phyloP scores from a whole-genome alignment of 2,888 invertebrate genomes.

The Hydroisotoma schaefferi region DNA sequence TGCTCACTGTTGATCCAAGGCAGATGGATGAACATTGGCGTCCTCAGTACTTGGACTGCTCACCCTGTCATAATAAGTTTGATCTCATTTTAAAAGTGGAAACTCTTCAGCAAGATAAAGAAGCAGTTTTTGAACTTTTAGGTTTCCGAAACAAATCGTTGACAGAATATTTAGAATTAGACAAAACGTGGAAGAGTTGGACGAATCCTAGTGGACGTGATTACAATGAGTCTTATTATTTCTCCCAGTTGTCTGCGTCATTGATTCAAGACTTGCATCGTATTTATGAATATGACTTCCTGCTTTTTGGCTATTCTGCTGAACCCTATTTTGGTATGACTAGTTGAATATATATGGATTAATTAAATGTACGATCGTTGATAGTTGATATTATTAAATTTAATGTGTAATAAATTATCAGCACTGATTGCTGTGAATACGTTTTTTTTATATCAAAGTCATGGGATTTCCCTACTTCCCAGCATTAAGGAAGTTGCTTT shows the following conservation, averaged over 20 bases:
- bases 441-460: too few species aligned
- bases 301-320: constrained; percentile 34
- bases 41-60: constrained; percentile 43
- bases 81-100: constrained; percentile 45
- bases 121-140: constrained; percentile 30
- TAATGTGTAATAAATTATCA: too few species aligned
- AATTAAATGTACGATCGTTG: too few species aligned
- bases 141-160: constrained; percentile 2
- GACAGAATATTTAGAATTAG: constrained; percentile 24
- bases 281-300: constrained; percentile 40
- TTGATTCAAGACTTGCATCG: constrained; percentile 28
- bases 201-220: constrained; percentile 28
- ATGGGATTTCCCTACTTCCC: too few species aligned
- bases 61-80: constrained; percentile 38
- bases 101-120: constrained; percentile 34
- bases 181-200: constrained; percentile 39
- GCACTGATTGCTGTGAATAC: too few species aligned
- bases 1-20: constrained; percentile 23
- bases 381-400: too few species aligned
- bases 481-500: too few species aligned
- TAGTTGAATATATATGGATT: too few species aligned
- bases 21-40: constrained; percentile 46
- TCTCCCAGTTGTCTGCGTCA: constrained; percentile 28
- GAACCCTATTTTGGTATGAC: constrained; percentile 29
- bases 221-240: constrained; percentile 26